These are phyloP conservation scores for Megaceryle alcyon DNA, from an alignment of 2,797 vertebrate species.

Conservation along the genomic window DNA sequence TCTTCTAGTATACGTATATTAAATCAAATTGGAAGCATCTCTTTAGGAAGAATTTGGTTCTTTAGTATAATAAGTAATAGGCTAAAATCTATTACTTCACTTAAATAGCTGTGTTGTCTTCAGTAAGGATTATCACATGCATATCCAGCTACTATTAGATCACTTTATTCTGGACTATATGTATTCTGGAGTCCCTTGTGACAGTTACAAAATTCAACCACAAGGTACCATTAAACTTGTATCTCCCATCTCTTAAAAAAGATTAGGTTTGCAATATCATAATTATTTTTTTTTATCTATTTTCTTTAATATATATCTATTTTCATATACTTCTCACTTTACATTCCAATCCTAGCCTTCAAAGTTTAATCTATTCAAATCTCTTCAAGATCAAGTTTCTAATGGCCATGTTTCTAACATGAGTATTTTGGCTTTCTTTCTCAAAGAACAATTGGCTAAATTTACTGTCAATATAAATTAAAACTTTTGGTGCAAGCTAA, in stretches of 20 bases:
- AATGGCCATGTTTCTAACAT: not conserved
- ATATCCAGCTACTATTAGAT: slow-evolving; percentile 15
- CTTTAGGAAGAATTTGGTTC: not conserved
- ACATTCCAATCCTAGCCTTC: not conserved
- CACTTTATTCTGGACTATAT: not conserved
- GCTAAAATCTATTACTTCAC: not conserved
- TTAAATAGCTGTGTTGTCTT: not conserved
- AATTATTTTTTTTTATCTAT: not conserved
- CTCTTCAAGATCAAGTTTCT: not conserved
- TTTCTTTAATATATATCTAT: too few species aligned
- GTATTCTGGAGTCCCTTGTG: not conserved
- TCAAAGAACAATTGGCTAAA: not conserved
- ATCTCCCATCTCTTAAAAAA: not conserved
- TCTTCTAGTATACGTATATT: not conserved
- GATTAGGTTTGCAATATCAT: not conserved
- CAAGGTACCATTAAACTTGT: not conserved
- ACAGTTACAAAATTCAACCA: not conserved
- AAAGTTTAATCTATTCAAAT: not conserved
- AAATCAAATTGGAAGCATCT: not conserved
- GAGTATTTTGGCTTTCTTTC: not conserved
- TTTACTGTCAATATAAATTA: not conserved
- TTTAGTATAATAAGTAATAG: not conserved
- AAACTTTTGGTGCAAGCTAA: not conserved
- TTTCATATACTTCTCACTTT: not conserved
- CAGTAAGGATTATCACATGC: not conserved